Base-by-base conservation (phyloP, 2,888 invertebrate species). In the Drosophila peninsularis region DNA sequence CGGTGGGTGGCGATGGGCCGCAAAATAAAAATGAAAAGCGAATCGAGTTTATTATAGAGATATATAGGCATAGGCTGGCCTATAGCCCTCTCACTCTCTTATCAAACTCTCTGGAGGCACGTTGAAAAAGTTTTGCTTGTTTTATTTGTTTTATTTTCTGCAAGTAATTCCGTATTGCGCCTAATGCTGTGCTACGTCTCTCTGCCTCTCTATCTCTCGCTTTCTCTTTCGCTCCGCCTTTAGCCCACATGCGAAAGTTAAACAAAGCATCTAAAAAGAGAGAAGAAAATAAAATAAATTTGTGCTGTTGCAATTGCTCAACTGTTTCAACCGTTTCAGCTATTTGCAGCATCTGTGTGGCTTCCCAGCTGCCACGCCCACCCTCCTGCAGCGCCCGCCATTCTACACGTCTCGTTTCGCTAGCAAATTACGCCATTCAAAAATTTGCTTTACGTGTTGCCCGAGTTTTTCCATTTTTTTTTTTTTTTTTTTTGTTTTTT, bases 101-200 rank as follows among this genome's bases (percentile, higher is more conserved):
- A 64, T 76, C 76, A 57, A 19, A 36, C 41, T 63, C 52, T 57
- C 60, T 53, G 49, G 72, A 57, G 72, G 69, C 73, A 66, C 69
- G 66, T 71, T 36, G 75, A 53, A 71, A 86, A 80, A 80, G 49
- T 78, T 80, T 80, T 68, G 45, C 78, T 64, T 70, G 77, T 70
- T 86, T 81, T 83, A 76, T 83, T 83, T 85, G 75, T 65, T 73
- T 82, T 85, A 71, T 75, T 86, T 83, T 73, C 68, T 64, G 78
- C 78, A 78, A 85, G 80, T 75, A 84, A 84, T 82, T 80, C 73
- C 78, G 69, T 74, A 78, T 80, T 80, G 76, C 72, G 83, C 83
- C 83, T 85, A 83, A 83, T 85, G 71, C 78, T 67, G 52, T 62
- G 73, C 80, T 57, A 73, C 65, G 21, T 36, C 50, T 34, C 11